Evolutionary conservation across 2,797 vertebrate species (phyloP).

Genomic region (Pseudochromis fuscus): DNA sequence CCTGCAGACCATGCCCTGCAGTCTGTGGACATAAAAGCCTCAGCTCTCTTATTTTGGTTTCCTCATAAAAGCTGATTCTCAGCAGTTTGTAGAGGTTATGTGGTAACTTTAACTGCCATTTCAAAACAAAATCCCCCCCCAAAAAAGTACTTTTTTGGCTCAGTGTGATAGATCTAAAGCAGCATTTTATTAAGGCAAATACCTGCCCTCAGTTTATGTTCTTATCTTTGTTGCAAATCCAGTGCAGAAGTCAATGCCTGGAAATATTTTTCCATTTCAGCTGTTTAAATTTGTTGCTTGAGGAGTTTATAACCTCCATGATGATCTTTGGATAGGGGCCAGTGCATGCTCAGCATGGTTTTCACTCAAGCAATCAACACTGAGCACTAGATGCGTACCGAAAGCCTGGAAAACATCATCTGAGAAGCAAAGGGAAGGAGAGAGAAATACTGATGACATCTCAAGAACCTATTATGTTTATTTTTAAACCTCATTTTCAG

Average conservation of each 20-base stretch:
- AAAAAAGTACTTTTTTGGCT: slow-evolving; percentile 15
- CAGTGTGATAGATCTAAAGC: slow-evolving; percentile 16
- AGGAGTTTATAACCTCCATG: slow-evolving; percentile 67
- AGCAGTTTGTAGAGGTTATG: slow-evolving; percentile 17
- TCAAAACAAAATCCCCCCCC: slow-evolving; percentile 16
- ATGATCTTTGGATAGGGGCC: slow-evolving; percentile 73
- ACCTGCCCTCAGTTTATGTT: slow-evolving; percentile 31
- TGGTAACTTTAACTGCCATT: slow-evolving; percentile 7
- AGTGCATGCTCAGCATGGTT: slow-evolving; percentile 60
- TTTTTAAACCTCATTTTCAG: slow-evolving; percentile 35
- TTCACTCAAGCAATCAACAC: slow-evolving; percentile 61
- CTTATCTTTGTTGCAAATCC: slow-evolving; percentile 30
- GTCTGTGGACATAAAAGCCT: slow-evolving; percentile 18
- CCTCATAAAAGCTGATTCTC: slow-evolving; percentile 16
- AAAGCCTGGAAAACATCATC: slow-evolving; percentile 47
- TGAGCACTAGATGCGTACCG: slow-evolving; percentile 48
- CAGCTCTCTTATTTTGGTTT: slow-evolving; percentile 14
- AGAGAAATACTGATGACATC: slow-evolving; percentile 29
- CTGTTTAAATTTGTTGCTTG: slow-evolving; percentile 58
- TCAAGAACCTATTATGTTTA: slow-evolving; percentile 8
- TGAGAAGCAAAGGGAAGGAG: slow-evolving; percentile 27
- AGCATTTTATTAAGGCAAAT: slow-evolving; percentile 44
- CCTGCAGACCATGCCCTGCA: slow-evolving; percentile 1
- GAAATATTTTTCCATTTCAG: slow-evolving; percentile 51
- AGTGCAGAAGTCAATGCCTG: slow-evolving; percentile 24